phyloP scores from a whole-genome alignment of 2,888 invertebrate species.

The Oconnorella tubifera region DNA sequence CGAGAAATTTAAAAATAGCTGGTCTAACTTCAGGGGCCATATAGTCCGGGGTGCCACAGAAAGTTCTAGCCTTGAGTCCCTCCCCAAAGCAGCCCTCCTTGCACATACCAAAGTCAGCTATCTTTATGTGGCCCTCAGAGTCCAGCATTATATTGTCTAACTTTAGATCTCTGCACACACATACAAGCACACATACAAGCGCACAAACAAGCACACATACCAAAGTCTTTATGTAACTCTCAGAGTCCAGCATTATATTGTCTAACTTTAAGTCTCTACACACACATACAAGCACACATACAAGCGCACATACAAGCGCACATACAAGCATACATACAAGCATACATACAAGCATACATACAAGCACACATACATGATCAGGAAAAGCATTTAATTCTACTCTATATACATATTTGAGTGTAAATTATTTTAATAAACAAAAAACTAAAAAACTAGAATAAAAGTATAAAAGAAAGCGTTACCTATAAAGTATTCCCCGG shows the following conservation, averaged over 20 bases:
- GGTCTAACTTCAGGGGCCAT: slow-evolving; percentile 86
- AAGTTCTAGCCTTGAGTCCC: slow-evolving; percentile 85
- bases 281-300: too few relatives aligned
- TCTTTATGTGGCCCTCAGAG: slow-evolving; percentile 95
- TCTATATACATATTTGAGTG: too few relatives aligned
- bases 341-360: too few relatives aligned
- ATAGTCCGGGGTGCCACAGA: slow-evolving; percentile 97
- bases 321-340: too few relatives aligned
- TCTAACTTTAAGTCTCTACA: neutral
- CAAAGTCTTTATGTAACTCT: too few relatives aligned
- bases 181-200: too few relatives aligned
- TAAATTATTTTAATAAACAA: too few relatives aligned
- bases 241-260: neutral
- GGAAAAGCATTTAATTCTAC: too few relatives aligned
- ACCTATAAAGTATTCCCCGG: slow-evolving; percentile 57
- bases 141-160: slow-evolving; percentile 96
- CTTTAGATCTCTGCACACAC: slow-evolving; percentile 84
- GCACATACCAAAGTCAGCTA: slow-evolving; percentile 99
- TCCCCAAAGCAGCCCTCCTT: slow-evolving; percentile 83
- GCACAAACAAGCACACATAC: too few relatives aligned
- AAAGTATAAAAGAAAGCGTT: neutral
- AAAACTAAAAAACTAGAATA: neutral
- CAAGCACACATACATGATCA: too few relatives aligned
- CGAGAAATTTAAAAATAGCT: too few relatives aligned
- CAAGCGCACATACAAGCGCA: too few relatives aligned